Conservation (phyloP, 2,113 vertebrate genomes). For the Lepus europaeus region DNA sequence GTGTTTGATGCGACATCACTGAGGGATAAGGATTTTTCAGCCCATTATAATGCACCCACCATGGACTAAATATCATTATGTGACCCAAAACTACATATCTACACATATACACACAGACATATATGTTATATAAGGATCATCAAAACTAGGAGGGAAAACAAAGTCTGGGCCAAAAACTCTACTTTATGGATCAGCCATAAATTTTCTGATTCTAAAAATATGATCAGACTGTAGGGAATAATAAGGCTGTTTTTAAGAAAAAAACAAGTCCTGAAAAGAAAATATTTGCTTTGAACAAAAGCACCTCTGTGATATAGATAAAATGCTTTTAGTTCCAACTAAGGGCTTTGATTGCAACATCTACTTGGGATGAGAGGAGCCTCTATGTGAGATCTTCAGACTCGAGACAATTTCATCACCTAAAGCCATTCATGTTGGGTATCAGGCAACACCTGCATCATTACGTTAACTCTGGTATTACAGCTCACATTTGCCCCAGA, state of each 20-base stretch:
- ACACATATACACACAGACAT: neutral
- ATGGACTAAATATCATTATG: neutral
- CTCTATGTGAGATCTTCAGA: neutral
- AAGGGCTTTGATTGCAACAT: neutral
- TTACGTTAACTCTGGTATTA: neutral
- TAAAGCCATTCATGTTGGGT: neutral
- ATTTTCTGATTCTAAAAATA: slow-evolving; percentile 37
- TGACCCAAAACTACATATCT: neutral
- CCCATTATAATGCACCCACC: neutral
- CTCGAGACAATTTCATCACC: neutral
- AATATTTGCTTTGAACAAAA: slow-evolving; percentile 18
- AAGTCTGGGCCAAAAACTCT: neutral
- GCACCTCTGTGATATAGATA: neutral
- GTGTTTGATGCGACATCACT: neutral
- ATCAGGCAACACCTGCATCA: neutral
- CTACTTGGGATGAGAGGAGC: slow-evolving; percentile 7
- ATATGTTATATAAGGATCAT: neutral
- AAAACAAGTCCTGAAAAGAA: neutral
- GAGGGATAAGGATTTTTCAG: neutral
- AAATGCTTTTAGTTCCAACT: slow-evolving; percentile 2
- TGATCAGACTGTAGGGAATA: neutral
- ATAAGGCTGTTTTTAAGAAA: neutral
- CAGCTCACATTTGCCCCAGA: neutral
- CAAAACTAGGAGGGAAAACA: slow-evolving; percentile 3
- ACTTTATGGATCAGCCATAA: neutral